Base-by-base conservation (phyloP, 2,113 vertebrate species). In the Rhineura floridana region DNA sequence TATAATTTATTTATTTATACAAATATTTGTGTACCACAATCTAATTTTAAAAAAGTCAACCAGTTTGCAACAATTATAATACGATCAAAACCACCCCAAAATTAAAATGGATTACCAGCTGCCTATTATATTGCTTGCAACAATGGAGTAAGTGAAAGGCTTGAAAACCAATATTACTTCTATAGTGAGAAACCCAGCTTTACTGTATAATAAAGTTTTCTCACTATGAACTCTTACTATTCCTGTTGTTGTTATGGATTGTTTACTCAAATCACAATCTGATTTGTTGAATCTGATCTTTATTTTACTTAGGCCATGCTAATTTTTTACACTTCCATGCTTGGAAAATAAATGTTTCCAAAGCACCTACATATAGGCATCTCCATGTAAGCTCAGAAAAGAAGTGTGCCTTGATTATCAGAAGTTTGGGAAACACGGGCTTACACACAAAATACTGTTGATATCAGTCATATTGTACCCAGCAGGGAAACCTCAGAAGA, bases 211-310 rank as follows among this genome's bases (percentile, higher is more conserved):
- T 19, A 59, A 0, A 89, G 84, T 36, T 85, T 15, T 89, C 90
- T 90, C 78, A 81, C 15, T 21, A 17, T 3, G 44, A 36, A 59
- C n/a, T 78, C n/a, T 33, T 83, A 5, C 63, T 89, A 55, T 21
- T 59, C 23, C 79, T 86, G 89, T 76, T 12, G 88, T 50, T 85
- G 48, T 11, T 52, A 11, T 19, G 73, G 76, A 44, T 70, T 78
- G 86, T 50, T 23, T 91, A 25, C 52, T 48, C 77, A 85, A 63
- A 89, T 79, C 33, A 6, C 90, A 88, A 15, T 89, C 48, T 91
- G 88, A 88, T 23, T 78, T 48, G 42, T 28, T 81, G 39, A 59
- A 25, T 79, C 59, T 33, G 44, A 6, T 48, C 76, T 48, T 70
- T 52, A 36, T 23, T 65, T 28, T 42, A 28, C 25, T 63, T 30